These are phyloP conservation scores for Andrena trimmerana DNA, from an alignment of 2,888 invertebrate genomes.

Conservation along the genomic window DNA sequence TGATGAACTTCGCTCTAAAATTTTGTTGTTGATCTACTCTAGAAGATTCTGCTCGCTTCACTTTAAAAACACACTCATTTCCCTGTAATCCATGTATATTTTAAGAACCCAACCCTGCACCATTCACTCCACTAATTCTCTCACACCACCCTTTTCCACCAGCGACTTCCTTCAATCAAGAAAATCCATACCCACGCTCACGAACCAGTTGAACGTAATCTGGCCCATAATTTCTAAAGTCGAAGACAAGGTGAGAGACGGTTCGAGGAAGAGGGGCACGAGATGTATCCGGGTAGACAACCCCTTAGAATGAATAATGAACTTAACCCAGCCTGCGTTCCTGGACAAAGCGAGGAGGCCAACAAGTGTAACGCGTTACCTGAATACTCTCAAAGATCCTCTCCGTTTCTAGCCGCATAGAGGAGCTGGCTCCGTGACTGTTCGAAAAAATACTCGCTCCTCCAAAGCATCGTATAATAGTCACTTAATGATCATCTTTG, in stretches of 20 bases:
- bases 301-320: conserved; percentile 71
- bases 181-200: too few species aligned
- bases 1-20: too few species aligned
- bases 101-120: too few species aligned
- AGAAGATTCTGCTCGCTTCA: too few species aligned
- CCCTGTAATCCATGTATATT: too few species aligned
- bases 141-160: too few species aligned
- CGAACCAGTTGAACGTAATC: too few species aligned
- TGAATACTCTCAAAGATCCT: conserved; percentile 64
- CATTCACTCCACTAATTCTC: too few species aligned
- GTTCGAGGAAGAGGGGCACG: conserved; percentile 21
- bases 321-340: conserved; percentile 64
- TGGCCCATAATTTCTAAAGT: background rate
- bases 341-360: conserved; percentile 68
- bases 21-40: too few species aligned
- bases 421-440: conserved; percentile 62
- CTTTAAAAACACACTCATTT: too few species aligned
- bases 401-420: conserved; percentile 17
- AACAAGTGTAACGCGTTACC: conserved; percentile 73
- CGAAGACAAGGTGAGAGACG: background rate
- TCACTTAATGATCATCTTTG: conserved; percentile 76
- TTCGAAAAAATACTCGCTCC: conserved; percentile 61
- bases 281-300: conserved; percentile 65
- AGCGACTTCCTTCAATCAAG: too few species aligned
- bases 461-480: conserved; percentile 71